A percentile compares a stretch with the other conserved stretches of the same genome.
These are phyloP conservation scores for Phataginus tricuspis DNA, from an alignment of 2,797 vertebrate genomes.

Conservation along the genomic window DNA sequence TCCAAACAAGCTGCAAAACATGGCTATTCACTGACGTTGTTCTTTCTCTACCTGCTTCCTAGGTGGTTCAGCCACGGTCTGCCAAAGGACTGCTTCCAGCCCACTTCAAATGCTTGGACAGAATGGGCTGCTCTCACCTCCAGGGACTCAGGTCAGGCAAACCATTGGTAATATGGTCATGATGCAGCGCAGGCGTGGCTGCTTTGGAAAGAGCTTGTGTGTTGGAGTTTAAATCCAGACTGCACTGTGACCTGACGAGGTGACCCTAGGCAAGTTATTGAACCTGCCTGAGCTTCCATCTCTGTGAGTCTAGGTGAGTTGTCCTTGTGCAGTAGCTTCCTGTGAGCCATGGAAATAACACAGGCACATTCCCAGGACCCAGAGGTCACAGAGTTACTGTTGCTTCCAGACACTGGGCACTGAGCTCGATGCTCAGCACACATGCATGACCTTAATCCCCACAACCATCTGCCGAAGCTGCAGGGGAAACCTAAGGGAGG, in stretches of 20 bases:
- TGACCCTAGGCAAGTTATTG: not conserved
- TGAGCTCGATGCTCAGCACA: not conserved
- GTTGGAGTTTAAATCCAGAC: not conserved
- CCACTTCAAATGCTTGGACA: not conserved
- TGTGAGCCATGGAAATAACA: not conserved
- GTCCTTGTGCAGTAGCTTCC: too few relatives aligned
- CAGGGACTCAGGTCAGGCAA: not conserved
- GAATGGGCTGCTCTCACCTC: not conserved
- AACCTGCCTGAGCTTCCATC: not conserved
- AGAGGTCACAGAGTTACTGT: not conserved
- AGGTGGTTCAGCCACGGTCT: not conserved
- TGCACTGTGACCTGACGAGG: fast-evolving
- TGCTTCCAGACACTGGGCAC: not conserved
- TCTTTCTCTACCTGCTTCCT: not conserved
- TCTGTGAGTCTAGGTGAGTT: not conserved
- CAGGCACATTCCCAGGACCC: not conserved
- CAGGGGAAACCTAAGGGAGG: not conserved
- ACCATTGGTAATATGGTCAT: not conserved
- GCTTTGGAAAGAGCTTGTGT: not conserved
- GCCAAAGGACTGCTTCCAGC: not conserved
- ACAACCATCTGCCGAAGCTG: not conserved
- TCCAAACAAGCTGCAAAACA: fast-evolving
- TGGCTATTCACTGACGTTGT: not conserved
- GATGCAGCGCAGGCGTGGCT: fast-evolving
- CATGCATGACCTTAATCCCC: not conserved